Base-by-base conservation (phyloP, 2,797 vertebrate genomes). In the Cynopterus sphinx region DNA sequence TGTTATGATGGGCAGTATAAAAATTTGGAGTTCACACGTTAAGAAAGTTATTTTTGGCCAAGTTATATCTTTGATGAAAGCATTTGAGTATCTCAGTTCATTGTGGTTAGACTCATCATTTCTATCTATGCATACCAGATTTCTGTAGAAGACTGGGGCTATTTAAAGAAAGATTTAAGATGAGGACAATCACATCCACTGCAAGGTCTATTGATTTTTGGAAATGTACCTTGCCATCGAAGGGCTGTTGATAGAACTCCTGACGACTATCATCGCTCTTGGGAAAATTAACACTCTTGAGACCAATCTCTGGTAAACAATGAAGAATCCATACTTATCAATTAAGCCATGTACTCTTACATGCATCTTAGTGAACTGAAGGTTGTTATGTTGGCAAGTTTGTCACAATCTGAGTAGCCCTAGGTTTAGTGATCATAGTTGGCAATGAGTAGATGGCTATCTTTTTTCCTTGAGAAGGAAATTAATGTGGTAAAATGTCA, bases 41-140 rank as follows among this genome's bases (percentile, higher is more conserved):
- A 91, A 84, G 63, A 90, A 85, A 78, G 19, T 86, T 90, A 83
- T 74, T 83, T 81, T 94, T 91, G 84, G 5, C 31, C 85, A 85
- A 68, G 16, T 61, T 96, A 31, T 75, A 9, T 55, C 8, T 92
- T 39, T 81, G 28, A 15, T 68, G 24, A n/a, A 90, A 26, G 46
- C 8, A 31, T 6, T 53, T 70, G 33, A 79, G 7, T 73, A 68
- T 71, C n/a, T 96, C n/a, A 71, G 15, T 90, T 91, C 10, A 59
- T 13, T 33, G 39, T 63, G 10, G 1, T 87, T 75, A 85, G 39
- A 92, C 41, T 87, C 17, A 84, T 9, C 43, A 26, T 87, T 57
- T 79, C 59, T 87, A 59, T 36, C 39, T 65, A 55, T 77, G 33
- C 49, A 21, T 71, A 9, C 59, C 75, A 16, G 7, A 65, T 85